Evolutionary conservation across 92 coral and sea anemone species (phyloP), one percentile per base, ranked within the genome.

Genomic region (Phenganax subtilis): DNA sequence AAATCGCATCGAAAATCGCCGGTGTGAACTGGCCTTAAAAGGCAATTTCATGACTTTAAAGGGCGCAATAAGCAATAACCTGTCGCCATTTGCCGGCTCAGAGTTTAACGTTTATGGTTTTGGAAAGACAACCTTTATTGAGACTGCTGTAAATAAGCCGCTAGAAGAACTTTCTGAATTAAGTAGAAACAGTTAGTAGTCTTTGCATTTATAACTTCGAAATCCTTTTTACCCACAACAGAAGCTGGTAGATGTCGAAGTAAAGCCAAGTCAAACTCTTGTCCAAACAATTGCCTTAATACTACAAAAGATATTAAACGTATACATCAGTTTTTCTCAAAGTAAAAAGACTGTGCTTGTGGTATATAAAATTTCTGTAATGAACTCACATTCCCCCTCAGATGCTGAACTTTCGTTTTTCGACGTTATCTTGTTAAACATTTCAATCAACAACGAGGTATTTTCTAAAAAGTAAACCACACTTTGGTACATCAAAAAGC

Each of bases 191-290:
- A 37, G 2, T 37, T 37, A 2, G 47, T 37, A 37, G 47, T 5
- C 47, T 37, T 37, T 37, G 3, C 47, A 37, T 37, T 37, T 37
- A 37, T 37, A 37, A 37, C 47, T 37, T 37, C 2, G 2, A 37
- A 37, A 37, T 37, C 47, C 47, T 37, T 37, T 37, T 81, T 87
- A 92, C 98, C 97, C 78, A 89, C 85, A 10, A 93, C 97, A 73
- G 97, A 84, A 71, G 88, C 85, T 51, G 98, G 97, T 25, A 94
- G 91, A 84, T 88, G 92, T 79, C 98, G 87, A 57, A 96, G 93
- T 85, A 96, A 92, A 27, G 98, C 97, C 65, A 94, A 84, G 61
- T 94, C 98, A 84, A 94, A 94, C 80, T 94, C 98, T 17, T 96
- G 98, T 10, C 98, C 98, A 90, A 94, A 94, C 72, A 94, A 53